Base-by-base conservation (phyloP, 2,888 invertebrate species). In the Acleris literana region DNA sequence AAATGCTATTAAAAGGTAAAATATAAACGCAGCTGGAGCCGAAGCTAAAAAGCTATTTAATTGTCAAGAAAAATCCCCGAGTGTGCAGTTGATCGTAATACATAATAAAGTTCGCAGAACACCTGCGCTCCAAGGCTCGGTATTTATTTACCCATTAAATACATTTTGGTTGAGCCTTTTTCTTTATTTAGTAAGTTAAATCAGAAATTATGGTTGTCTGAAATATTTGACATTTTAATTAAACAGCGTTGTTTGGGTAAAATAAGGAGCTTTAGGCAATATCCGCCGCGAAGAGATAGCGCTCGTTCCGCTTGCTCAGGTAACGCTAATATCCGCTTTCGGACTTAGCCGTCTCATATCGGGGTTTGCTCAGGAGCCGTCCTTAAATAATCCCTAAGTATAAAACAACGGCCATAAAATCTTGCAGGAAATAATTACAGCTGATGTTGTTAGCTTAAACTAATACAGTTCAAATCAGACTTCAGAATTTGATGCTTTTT, bases 361-460 rank as follows among this genome's bases (percentile, higher is more conserved):
- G 52, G 61, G 52, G 70, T 71, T 72, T 70, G 57, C 71, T 67
- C 71, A 71, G 58, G 59, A 55, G 63, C 43, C 51, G 48, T 9
- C 17, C 55, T 62, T 64, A 64, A 52, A 56, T 22, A 49, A 22
- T 39, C 54, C 22, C n/a, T 17, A 11, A 33, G 17, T 9, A 29
- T 55, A 6, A 55, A 55, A 25, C 46, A 5, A 20, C 25, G 13
- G 11, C n/a, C 9, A 44, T 22, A 22, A 56, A 43, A n/a, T 3
- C 1, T 17, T 6, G 46, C 11, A 18, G 11, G 18, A 7, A 49
- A 49, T 18, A 49, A 49, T 20, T 11, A 13, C 11, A 49, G 20
- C 7, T 0, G 17, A 46, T 17, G 17, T 46, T 46, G 3, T 2
- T n/a, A 16, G n/a, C 46, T 2, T 5, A 46, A 5, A 5, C 5